Evolutionary conservation across 37 sponge, comb jelly and placozoan genomes (phyloP).

Genomic region (Eunapius fragilis): DNA sequence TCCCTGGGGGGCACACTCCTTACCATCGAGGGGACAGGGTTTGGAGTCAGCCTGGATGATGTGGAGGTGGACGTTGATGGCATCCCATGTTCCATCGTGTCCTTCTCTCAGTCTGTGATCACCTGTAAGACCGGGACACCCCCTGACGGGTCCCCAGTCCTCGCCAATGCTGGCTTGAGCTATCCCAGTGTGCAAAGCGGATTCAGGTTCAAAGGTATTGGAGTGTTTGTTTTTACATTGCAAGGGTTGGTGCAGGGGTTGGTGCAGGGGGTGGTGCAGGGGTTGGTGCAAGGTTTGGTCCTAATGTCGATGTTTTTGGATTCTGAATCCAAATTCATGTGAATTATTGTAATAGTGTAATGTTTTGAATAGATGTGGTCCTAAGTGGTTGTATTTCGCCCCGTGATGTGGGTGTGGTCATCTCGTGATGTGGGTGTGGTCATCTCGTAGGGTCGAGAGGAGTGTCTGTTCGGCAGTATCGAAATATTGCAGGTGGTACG

Average conservation of each 20-base stretch:
- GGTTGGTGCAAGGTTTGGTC: too few species aligned
- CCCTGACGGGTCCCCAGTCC: constrained; percentile 7
- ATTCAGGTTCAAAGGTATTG: constrained; percentile 61
- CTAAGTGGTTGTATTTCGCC: too few species aligned
- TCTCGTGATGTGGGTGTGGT: too few species aligned
- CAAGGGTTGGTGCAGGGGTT: too few species aligned
- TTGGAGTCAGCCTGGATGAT: constrained; percentile 19
- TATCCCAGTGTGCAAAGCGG: constrained; percentile 45
- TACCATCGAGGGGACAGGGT: constrained; percentile 59
- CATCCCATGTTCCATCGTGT: constrained; percentile 43
- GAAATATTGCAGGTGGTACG: background rate
- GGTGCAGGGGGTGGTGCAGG: too few species aligned
- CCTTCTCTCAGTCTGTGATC: constrained; percentile 12
- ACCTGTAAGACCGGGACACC: constrained; percentile 40
- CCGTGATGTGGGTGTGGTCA: too few species aligned
- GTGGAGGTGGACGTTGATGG: constrained; percentile 69
- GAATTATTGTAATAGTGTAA: too few species aligned
- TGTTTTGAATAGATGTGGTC: too few species aligned
- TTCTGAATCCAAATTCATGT: background rate
- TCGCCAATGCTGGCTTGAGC: constrained; percentile 15
- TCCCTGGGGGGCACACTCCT: constrained; percentile 58
- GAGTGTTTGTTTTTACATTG: too few species aligned
- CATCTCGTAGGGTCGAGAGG: constrained; percentile 55
- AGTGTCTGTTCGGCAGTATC: constrained; percentile 38
- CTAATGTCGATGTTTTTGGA: too few species aligned